Evolutionary conservation across 2,113 vertebrate genomes (phyloP).

Genomic region (Kobus ellipsiprymnus): DNA sequence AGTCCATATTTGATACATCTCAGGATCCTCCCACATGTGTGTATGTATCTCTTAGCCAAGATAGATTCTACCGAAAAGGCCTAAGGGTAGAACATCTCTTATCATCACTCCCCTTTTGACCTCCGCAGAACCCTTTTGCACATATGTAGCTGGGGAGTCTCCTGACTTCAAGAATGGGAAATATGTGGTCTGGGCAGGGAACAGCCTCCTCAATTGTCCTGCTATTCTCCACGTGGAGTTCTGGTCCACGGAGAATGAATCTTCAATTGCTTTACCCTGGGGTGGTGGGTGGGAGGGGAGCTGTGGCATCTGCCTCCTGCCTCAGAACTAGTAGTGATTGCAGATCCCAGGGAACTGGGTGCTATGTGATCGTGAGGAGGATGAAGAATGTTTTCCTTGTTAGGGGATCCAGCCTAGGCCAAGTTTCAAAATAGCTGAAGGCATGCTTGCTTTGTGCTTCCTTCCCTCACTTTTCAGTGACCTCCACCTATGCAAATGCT

Average conservation of each 20-base stretch:
- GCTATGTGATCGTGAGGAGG: not conserved
- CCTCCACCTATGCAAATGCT: not conserved
- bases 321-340: not conserved
- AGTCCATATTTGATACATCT: not conserved
- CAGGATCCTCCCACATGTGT: not conserved
- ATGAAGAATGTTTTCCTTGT: not conserved
- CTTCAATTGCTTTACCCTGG: not conserved
- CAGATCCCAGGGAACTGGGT: not conserved
- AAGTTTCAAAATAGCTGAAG: not conserved
- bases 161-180: not conserved
- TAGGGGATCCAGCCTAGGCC: not conserved
- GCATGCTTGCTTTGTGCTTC: not conserved
- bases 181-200: not conserved
- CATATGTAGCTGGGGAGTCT: not conserved
- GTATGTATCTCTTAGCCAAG: not conserved
- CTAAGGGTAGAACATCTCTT: not conserved
- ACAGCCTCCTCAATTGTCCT: not conserved
- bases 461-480: not conserved
- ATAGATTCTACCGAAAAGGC: not conserved
- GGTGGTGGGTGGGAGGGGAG: not conserved
- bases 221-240: not conserved
- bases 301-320: not conserved
- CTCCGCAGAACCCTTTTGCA: not conserved
- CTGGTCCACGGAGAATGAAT: not conserved
- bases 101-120: not conserved